A percentile compares a stretch with the other conserved stretches of the same genome.
These are phyloP conservation scores for Mormyrus proboscirostris DNA, from an alignment of 2,797 vertebrate species.

Conservation along the genomic window DNA sequence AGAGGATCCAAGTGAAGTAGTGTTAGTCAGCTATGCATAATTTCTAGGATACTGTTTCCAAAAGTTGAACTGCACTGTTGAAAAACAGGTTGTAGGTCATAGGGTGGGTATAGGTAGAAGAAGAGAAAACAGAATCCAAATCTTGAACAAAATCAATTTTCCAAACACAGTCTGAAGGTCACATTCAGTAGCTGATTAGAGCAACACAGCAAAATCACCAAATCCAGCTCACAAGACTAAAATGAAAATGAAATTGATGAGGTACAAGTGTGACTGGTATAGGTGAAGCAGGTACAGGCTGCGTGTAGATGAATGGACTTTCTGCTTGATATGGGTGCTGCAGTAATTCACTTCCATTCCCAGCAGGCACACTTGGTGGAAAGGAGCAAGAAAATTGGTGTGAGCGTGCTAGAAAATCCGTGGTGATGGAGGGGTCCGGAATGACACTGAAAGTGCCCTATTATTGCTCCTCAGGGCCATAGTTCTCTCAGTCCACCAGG, in stretches of 20 bases:
- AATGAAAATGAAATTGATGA: neutral
- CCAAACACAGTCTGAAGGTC: neutral
- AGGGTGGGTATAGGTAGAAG: neutral
- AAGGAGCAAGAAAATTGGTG: neutral
- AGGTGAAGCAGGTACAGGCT: neutral
- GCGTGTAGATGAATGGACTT: neutral
- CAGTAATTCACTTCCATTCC: neutral
- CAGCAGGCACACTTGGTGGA: neutral
- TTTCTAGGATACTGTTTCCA: neutral
- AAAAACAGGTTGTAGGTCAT: neutral
- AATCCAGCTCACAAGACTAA: neutral
- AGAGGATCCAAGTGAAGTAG: neutral
- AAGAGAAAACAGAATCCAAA: neutral
- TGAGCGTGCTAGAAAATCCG: neutral
- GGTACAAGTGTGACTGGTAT: neutral
- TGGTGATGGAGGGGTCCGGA: neutral
- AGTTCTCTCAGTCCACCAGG: neutral
- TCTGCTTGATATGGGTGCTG: neutral
- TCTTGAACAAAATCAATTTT: neutral
- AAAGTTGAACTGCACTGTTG: neutral
- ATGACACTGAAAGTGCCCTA: neutral
- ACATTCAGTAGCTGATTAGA: neutral
- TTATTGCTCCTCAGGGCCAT: neutral
- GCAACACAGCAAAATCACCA: neutral
- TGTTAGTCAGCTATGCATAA: neutral